phyloP scores from a whole-genome alignment of 2,888 invertebrate species.

The Labia minor region DNA sequence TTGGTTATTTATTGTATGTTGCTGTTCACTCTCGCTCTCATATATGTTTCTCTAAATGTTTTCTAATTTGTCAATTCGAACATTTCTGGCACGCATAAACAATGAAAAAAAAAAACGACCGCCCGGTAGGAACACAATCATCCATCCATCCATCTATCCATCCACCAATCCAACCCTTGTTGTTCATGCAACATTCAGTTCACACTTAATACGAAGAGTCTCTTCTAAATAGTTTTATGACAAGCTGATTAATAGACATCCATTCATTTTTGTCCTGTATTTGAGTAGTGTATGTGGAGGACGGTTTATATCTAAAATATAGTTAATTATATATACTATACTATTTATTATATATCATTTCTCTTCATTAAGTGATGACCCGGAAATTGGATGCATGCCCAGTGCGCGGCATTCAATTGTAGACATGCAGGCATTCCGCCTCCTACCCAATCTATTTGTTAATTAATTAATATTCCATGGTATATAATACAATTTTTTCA shows the following conservation, averaged over 20 bases:
- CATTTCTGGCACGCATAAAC: not conserved
- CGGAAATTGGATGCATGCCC: not conserved
- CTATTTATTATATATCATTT: not conserved
- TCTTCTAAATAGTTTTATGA: not conserved
- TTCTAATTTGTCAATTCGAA: not conserved
- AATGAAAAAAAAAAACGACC: not conserved
- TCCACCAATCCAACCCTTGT: not conserved
- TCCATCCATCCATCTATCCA: too few relatives aligned
- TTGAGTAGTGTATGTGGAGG: too few relatives aligned
- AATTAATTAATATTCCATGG: not conserved
- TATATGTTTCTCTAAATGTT: not conserved
- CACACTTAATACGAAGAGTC: not conserved
- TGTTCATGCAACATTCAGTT: not conserved
- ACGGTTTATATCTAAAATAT: not conserved
- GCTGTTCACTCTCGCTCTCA: too few relatives aligned
- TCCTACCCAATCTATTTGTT: not conserved
- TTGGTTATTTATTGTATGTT: not conserved
- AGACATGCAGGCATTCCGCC: not conserved
- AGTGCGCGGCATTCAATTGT: not conserved
- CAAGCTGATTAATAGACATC: constrained; percentile 13
- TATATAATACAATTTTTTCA: not conserved
- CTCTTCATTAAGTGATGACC: not conserved
- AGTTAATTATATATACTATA: not conserved
- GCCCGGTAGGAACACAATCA: not conserved
- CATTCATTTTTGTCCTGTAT: not conserved